These are phyloP conservation scores for Zaprionus lineosus DNA, from an alignment of 2,888 invertebrate species.

Conservation along the genomic window DNA sequence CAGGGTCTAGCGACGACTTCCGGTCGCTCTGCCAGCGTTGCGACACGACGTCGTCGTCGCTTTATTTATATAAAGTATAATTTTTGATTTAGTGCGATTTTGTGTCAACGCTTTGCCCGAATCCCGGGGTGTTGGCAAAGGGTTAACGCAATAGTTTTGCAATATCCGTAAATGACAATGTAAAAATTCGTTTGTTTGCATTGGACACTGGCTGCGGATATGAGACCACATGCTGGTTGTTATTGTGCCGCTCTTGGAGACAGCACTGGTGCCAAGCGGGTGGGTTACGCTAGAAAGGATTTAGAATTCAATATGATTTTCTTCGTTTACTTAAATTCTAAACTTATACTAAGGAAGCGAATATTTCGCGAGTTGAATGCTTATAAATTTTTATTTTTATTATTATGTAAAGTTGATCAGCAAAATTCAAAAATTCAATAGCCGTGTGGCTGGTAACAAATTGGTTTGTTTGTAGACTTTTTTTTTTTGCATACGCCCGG, in stretches of 20 bases:
- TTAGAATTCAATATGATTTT: too few species aligned
- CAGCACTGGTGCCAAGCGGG: slow-evolving; percentile 8
- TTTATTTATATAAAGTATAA: slow-evolving; percentile 78
- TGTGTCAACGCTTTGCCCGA: slow-evolving; percentile 62
- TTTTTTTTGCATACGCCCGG: slow-evolving; percentile 54
- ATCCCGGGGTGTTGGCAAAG: slow-evolving; percentile 32
- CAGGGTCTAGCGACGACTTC: slow-evolving; percentile 64
- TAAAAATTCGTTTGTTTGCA: slow-evolving; percentile 63
- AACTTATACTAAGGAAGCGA: slow-evolving; percentile 60
- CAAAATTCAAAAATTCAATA: slow-evolving; percentile 49
- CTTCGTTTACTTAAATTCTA: too few species aligned
- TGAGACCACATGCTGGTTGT: slow-evolving; percentile 80
- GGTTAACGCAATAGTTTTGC: slow-evolving; percentile 75
- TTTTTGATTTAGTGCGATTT: slow-evolving; percentile 80
- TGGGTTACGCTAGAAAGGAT: too few species aligned
- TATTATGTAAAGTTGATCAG: slow-evolving; percentile 56
- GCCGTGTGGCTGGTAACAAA: slow-evolving; percentile 54
- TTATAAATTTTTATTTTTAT: slow-evolving; percentile 79
- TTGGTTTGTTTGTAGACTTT: slow-evolving; percentile 63
- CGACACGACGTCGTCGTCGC: slow-evolving; percentile 24
- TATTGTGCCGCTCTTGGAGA: slow-evolving; percentile 43
- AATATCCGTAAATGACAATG: slow-evolving; percentile 55
- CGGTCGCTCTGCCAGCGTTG: slow-evolving; percentile 35
- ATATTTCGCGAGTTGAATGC: slow-evolving; percentile 57
- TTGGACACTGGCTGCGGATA: slow-evolving; percentile 56